Evolutionary conservation across 2,797 vertebrate species (phyloP), one percentile per base, ranked within the genome.

Genomic region (Melanotaenia parkinsoni): DNA sequence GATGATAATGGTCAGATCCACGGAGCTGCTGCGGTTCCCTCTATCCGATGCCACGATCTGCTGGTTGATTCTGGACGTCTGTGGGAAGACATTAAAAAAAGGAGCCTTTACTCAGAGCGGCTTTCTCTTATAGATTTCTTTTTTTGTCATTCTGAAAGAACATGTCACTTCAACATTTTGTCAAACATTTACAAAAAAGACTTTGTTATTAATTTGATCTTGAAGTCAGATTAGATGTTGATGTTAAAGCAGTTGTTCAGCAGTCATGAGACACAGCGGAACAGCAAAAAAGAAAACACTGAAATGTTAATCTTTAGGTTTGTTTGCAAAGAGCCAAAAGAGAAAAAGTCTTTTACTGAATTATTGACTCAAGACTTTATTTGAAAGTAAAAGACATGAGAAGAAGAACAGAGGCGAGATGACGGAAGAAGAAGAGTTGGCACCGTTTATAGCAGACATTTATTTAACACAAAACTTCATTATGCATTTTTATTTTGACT

Each of bases 21-120:
- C 96, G 0, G 91, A 94, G 91, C 93, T 96, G 91, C 95, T 97
- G 38, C 93, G 95, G 87, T 94, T 95, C 20, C 96, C 96, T 0
- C 96, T 96, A 0, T 97, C 96, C 0, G 93, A 95, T 0, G 96
- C 96, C 56, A 96, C 91, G 33, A 97, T 92, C 80, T 92, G 94
- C 83, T 91, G 87, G 71, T 78, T 94, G 71, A 97, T 91, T 74
- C 63, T 86, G 0, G 90, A 91, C 0, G 95, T 83, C 96, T 97
- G 43, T 37, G 13, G 58, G 32, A 50, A 72, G 26, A 35, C 3
- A 24, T 58, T 35, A 26, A 24, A 18, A 26, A 32, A 3, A 30
- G 16, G 28, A 30, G 54, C 22, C 13, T 56, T 56, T 16, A 56
- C 6, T 30, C 54, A 56, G 22, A 56, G 28, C 12, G 30, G 26